Evolutionary conservation across 2,888 invertebrate species (phyloP), one percentile per base, ranked within the genome.

Genomic region (Notodromas monacha): DNA sequence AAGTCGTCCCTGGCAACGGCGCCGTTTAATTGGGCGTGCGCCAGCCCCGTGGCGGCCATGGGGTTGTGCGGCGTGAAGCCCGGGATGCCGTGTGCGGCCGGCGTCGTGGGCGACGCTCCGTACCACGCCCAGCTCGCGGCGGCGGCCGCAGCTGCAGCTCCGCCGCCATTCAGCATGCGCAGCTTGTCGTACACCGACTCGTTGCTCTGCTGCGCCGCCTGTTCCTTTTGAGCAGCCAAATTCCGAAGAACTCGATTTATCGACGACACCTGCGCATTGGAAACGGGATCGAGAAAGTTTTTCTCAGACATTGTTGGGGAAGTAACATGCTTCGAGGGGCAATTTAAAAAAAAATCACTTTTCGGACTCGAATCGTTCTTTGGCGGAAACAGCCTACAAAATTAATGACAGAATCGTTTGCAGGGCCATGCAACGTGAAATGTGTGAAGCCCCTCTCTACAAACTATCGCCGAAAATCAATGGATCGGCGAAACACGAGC

Each of bases 231-330:
- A 2, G 74, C 69, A 1, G 79, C 73, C 40, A 86, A 56, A 52
- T 81, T 84, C 30, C 84, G 63, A 37, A 86, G 58, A 31, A 86
- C 84, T 43, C 84, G 66, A 58, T 86, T 86, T 45, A 86, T 86
- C 34, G 84, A 86, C 31, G 84, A 84, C 26, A 84, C 81, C 84
- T 84, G 58, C 4, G 53, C 50, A 14, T 31, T 33, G 21, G 21
- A 21, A 21, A 21, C 21, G 21, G 21, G 21, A n/a, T 8, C 21
- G 21, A n/a, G 21, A n/a, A n/a, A n/a, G n/a, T n/a, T n/a, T n/a
- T n/a, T n/a, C n/a, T n/a, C n/a, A n/a, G n/a, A n/a, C n/a, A n/a
- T n/a, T n/a, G n/a, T n/a, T n/a, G n/a, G n/a, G n/a, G n/a, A n/a
- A n/a, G n/a, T n/a, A n/a, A n/a, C n/a, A n/a, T n/a, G n/a, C n/a